phyloP scores from a whole-genome alignment of 2,888 invertebrate species.

The Phania funesta region DNA sequence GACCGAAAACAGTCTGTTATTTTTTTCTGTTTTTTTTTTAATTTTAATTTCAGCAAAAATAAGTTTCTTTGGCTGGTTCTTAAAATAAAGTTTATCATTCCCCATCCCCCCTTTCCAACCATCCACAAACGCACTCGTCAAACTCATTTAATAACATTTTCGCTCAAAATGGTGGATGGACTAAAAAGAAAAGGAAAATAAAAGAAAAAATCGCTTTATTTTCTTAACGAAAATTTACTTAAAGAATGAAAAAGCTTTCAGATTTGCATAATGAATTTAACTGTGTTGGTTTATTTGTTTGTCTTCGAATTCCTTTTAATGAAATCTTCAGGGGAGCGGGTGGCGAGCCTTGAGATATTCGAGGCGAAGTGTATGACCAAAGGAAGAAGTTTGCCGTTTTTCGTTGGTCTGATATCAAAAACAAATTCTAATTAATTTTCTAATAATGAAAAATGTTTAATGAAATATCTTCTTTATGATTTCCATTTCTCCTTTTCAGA shows the following conservation, averaged over 20 bases:
- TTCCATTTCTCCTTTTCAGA: not conserved
- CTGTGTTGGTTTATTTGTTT: slow-evolving; percentile 41
- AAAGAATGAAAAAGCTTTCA: slow-evolving; percentile 53
- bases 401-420: slow-evolving; percentile 53
- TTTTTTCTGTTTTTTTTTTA: too few relatives aligned
- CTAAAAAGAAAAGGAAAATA: not conserved
- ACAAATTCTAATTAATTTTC: slow-evolving; percentile 67
- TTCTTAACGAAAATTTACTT: slow-evolving; percentile 60
- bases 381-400: slow-evolving; percentile 45
- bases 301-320: slow-evolving; percentile 22
- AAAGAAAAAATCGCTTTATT: slow-evolving; percentile 31
- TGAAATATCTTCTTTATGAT: slow-evolving; percentile 48
- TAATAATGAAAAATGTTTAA: slow-evolving; percentile 64
- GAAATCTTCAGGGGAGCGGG: not conserved
- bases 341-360: not conserved
- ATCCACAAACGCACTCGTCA: slow-evolving; percentile 7
- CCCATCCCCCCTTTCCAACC: not conserved
- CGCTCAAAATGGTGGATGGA: slow-evolving; percentile 45
- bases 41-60: slow-evolving; percentile 23
- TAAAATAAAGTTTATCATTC: slow-evolving; percentile 1
- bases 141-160: slow-evolving; percentile 43
- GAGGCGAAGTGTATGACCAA: slow-evolving; percentile 22
- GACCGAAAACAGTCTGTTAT: slow-evolving; percentile 51
- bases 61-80: slow-evolving; percentile 33
- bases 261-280: slow-evolving; percentile 67